Conservation (phyloP, 2,797 vertebrate genomes). For the Anableps anableps region DNA sequence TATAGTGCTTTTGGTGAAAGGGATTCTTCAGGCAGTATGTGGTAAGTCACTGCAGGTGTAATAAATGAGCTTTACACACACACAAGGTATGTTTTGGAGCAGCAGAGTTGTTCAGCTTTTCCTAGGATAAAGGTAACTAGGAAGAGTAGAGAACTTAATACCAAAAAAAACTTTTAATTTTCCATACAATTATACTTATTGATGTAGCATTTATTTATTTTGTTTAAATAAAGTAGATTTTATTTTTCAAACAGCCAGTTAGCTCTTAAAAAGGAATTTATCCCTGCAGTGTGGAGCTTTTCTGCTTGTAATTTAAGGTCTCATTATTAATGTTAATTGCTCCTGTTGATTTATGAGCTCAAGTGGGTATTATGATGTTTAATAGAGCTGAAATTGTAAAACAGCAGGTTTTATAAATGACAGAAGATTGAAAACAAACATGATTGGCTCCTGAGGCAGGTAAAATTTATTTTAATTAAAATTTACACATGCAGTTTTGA, state of each 20-base stretch:
- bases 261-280: slow-evolving; percentile 50
- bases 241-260: slow-evolving; percentile 52
- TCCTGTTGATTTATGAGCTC: slow-evolving; percentile 69
- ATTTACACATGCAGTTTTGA: slow-evolving; percentile 50
- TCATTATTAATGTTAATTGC: slow-evolving; percentile 54
- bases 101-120: slow-evolving; percentile 49
- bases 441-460: slow-evolving; percentile 76
- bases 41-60: slow-evolving; percentile 80
- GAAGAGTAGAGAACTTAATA: slow-evolving; percentile 36
- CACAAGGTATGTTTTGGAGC: slow-evolving; percentile 18
- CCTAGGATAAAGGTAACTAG: slow-evolving; percentile 33
- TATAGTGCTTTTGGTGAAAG: slow-evolving; percentile 95
- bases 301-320: slow-evolving; percentile 53
- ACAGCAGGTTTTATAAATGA: slow-evolving; percentile 72
- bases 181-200: slow-evolving; percentile 53
- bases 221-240: slow-evolving; percentile 51
- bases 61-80: slow-evolving; percentile 43
- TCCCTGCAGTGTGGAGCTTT: slow-evolving; percentile 47
- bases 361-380: slow-evolving; percentile 76
- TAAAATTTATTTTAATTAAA: slow-evolving; percentile 73
- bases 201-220: slow-evolving; percentile 36
- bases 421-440: slow-evolving; percentile 72
- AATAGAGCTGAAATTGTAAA: slow-evolving; percentile 76
- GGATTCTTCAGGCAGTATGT: slow-evolving; percentile 95
- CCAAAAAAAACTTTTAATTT: not conserved